These are phyloP conservation scores for Tetrapedia diversipes DNA, from an alignment of 2,888 invertebrate species.

Conservation along the genomic window DNA sequence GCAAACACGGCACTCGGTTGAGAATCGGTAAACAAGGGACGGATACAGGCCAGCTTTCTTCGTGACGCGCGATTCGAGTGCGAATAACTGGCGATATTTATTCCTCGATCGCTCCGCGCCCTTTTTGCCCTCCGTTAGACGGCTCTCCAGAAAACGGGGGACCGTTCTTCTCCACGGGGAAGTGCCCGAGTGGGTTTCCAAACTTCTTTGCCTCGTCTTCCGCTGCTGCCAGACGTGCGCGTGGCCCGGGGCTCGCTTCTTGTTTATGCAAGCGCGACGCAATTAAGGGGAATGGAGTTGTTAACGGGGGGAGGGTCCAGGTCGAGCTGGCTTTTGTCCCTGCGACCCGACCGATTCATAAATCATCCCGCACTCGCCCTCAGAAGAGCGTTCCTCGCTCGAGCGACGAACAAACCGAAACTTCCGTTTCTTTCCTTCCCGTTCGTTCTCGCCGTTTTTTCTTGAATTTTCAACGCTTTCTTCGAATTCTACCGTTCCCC, in stretches of 20 bases:
- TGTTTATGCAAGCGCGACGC: constrained; percentile 33
- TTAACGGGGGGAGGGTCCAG: constrained; percentile 8
- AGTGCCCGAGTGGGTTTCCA: constrained; percentile 12
- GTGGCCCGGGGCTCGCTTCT: constrained; percentile 11
- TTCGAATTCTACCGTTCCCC: too few species aligned
- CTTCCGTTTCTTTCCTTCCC: background rate
- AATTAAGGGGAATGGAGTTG: constrained; percentile 48
- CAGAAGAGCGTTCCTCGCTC: background rate
- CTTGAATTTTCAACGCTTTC: too few species aligned
- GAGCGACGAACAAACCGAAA: background rate
- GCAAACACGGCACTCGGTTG: constrained; percentile 23
- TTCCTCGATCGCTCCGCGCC: constrained; percentile 7
- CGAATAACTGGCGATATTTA: constrained; percentile 29
- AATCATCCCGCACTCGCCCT: constrained; percentile 22
- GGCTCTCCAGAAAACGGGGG: background rate
- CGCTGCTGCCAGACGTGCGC: background rate
- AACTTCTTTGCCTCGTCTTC: constrained; percentile 11
- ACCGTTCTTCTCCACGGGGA: constrained; percentile 1
- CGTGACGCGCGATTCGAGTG: background rate
- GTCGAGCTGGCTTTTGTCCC: background rate
- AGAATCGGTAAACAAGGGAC: constrained; percentile 37
- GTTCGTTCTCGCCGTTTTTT: too few species aligned
- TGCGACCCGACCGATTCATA: constrained; percentile 11
- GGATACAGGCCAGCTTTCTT: constrained; percentile 16
- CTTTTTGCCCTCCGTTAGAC: constrained; percentile 11